Evolutionary conservation across 2,113 vertebrate species (phyloP).

Genomic region (Nansenia antarctica): DNA sequence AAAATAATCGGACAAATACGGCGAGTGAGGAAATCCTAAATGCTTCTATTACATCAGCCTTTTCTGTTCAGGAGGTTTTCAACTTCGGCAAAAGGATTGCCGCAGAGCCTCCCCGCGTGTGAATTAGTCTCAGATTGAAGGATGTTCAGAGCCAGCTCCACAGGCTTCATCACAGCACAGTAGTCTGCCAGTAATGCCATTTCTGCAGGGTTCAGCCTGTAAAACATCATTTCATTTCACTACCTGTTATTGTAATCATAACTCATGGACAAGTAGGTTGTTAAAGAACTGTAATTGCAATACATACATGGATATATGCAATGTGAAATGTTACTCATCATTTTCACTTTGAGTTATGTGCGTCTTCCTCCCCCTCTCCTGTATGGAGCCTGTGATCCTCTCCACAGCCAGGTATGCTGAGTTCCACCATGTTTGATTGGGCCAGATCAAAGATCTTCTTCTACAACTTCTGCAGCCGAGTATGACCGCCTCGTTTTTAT

Average conservation of each 20-base stretch:
- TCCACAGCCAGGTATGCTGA: conserved; percentile 34
- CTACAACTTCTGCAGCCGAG: conserved; percentile 31
- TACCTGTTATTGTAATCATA: background rate
- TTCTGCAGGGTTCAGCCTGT: conserved; percentile 32
- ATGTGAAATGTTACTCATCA: conserved; percentile 18
- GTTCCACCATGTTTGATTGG: conserved; percentile 31
- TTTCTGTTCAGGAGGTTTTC: conserved; percentile 18
- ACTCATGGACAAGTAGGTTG: background rate
- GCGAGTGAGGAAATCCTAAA: conserved; percentile 1
- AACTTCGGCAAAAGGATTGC: conserved; percentile 26
- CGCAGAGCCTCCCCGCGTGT: conserved; percentile 28
- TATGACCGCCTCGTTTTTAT: conserved; percentile 25
- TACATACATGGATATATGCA: background rate
- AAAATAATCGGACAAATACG: too few species aligned
- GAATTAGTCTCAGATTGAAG: conserved; percentile 22
- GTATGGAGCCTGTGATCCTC: conserved; percentile 26
- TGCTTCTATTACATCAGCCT: conserved; percentile 7
- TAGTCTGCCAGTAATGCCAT: conserved; percentile 30
- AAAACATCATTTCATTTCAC: background rate
- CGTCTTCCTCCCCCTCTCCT: conserved; percentile 21
- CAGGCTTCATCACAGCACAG: conserved; percentile 19
- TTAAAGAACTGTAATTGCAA: background rate
- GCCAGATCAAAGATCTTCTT: conserved; percentile 29
- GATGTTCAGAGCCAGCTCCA: conserved; percentile 29
- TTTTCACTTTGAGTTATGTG: conserved; percentile 27